Evolutionary conservation across 2,888 invertebrate species (phyloP), one percentile per base, ranked within the genome.

Genomic region (Tipula unca): DNA sequence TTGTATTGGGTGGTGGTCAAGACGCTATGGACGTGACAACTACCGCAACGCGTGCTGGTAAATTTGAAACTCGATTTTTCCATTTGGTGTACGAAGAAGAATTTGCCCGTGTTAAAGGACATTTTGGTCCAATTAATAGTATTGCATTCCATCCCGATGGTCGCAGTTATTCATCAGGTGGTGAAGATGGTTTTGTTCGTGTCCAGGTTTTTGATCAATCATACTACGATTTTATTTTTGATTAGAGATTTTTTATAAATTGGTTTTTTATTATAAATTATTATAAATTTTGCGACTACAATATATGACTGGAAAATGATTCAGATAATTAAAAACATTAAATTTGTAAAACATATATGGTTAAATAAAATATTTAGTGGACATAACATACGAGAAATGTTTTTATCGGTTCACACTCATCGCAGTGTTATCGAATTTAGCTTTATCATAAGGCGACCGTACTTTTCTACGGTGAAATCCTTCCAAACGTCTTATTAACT

Each of bases 1-100:
- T 99, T 5, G 96, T 98, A 1, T 92, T 99, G 83, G 99, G 99
- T 86, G 99, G 99, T 91, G 99, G 99, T 88, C 99, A 99, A 92
- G 99, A 99, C 91, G 99, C 99, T 86, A 99, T 99, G 97, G 98
- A 98, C 89, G 99, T 99, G 86, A 98, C 98, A 83, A 98, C 97
- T 1, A 99, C 98, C 0, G 97, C 97, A 0, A 94, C 98, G 0
- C 93, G 97, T 88, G 95, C 97, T 87, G 99, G 99, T 85, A 99
- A 99, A 92, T 99, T 99, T 90, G 99, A 99, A 90, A 98, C 95
- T 91, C 91, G 95, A 83, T 97, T 99, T 92, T 99, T 96, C 93
- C 98, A 99, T 91, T 92, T 98, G 88, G 95, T 99, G 29, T 99
- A 98, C 91, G 98, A 98, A 91, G 98, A 99, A 89, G 99, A 99